These are phyloP conservation scores for Dorcus parallelipipedus DNA, from an alignment of 2,888 invertebrate genomes.

Conservation along the genomic window DNA sequence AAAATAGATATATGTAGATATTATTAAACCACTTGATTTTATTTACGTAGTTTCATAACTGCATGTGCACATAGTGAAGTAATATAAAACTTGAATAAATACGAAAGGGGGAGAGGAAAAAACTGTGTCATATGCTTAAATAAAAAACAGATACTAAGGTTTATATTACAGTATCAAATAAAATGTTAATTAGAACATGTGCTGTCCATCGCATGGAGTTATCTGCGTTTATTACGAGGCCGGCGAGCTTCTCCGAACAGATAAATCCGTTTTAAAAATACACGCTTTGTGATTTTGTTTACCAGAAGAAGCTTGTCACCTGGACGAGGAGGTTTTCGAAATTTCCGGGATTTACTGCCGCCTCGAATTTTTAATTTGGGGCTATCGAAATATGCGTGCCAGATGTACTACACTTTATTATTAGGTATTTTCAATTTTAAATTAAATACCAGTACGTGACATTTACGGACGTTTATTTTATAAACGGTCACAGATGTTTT, in stretches of 20 bases:
- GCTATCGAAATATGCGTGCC: background rate
- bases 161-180: constrained; percentile 21
- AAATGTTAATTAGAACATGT: constrained; percentile 21
- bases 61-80: too few relatives aligned
- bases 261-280: too few relatives aligned
- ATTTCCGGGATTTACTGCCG: background rate
- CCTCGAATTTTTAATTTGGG: background rate
- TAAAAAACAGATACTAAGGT: constrained; percentile 18
- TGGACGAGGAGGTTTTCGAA: background rate
- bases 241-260: background rate
- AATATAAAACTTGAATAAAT: too few relatives aligned
- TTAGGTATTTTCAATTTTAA: constrained; percentile 1
- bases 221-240: background rate
- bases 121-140: background rate
- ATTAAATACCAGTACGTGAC: constrained; percentile 1
- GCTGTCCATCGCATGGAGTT: constrained; percentile 11
- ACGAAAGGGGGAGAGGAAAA: background rate
- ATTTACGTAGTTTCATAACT: too few relatives aligned
- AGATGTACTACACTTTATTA: background rate
- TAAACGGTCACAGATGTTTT: constrained; percentile 6
- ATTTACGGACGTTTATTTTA: background rate
- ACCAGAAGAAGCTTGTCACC: background rate
- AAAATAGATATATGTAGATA: too few relatives aligned
- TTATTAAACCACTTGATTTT: too few relatives aligned
- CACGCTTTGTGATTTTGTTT: too few relatives aligned